Evolutionary conservation across 2,113 vertebrate genomes (phyloP), one percentile per base, ranked within the genome.

Genomic region (Phasianus colchicus): DNA sequence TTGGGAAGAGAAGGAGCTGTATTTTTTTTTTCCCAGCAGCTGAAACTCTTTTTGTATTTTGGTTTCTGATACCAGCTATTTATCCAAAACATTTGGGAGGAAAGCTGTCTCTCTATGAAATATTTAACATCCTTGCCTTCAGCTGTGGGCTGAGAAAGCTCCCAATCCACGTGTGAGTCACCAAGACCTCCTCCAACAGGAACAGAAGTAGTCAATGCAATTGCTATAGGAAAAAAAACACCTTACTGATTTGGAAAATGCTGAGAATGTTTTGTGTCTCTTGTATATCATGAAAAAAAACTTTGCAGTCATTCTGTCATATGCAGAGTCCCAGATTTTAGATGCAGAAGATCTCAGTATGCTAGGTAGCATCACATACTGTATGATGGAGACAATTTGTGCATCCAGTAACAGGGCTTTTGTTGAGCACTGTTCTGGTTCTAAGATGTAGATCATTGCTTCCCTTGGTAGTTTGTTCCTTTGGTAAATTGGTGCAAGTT

Each of bases 101-200:
- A 93, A 95, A 90, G 79, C 83, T 96, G 93, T 95, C 86, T 96
- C 86, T 92, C 20, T 83, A 95, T 96, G 94, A 95, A 97, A 97
- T 95, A 96, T 95, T 97, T 95, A 97, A 92, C 90, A 92, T 73
- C 70, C 92, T 94, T 95, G 85, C 80, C 76, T 94, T 97, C 90
- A 94, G 86, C 92, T 90, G 94, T 94, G 86, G 94, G 94, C 83
- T 97, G 94, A 94, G 86, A 91, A 86, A 95, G 86, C 88, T 97
- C 93, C 90, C 94, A 95, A 90, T 94, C 91, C 94, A 95, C 93
- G 45, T 91, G 90, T 96, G 96, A 96, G 92, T 97, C 96, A 97
- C 94, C 90, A 84, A 72, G 90, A 95, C 75, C 83, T 97, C 95
- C 85, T 88, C 85, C 1, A 0, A 84, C 57, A 84, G 71, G 91